A percentile compares a stretch with the other conserved stretches of the same genome.
phyloP scores from a whole-genome alignment of 2,888 invertebrate genomes.

The Drosophila flavopinicola region DNA sequence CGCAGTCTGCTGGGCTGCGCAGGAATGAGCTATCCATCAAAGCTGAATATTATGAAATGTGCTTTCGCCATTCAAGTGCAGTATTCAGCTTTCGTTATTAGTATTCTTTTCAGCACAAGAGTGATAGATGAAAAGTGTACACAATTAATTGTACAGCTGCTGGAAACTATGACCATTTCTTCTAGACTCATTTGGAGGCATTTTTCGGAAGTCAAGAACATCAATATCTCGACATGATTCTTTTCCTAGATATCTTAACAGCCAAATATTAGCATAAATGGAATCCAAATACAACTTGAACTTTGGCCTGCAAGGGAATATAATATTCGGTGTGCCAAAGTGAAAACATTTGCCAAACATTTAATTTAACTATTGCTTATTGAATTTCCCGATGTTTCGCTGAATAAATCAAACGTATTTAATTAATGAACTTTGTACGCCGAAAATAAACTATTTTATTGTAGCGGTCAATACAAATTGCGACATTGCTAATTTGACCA shows the following conservation, averaged over 20 bases:
- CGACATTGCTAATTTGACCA: slow-evolving; percentile 4
- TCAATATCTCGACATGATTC: no score
- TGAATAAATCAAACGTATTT: no score
- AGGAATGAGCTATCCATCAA: slow-evolving; percentile 31
- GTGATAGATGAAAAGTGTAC: background rate
- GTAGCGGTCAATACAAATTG: background rate
- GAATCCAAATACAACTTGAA: no score
- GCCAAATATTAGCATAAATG: no score
- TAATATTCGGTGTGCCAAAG: no score
- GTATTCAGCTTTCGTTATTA: background rate
- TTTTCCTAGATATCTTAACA: no score
- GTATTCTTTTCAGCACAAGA: background rate
- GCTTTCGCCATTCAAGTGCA: slow-evolving; percentile 17
- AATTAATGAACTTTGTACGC: background rate
- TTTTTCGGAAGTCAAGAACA: no score
- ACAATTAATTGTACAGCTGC: background rate
- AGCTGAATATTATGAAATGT: slow-evolving; percentile 30
- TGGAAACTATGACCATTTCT: background rate
- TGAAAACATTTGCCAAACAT: no score
- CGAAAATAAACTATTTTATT: slow-evolving; percentile 22
- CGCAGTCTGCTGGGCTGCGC: slow-evolving; percentile 1
- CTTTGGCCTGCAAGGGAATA: no score
- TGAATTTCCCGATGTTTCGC: no score
- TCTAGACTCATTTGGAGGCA: no score
- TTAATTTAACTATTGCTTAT: no score